Evolutionary conservation across 1,140 invertebrate species (phyloP).

Genomic region (Pararge aegeria): DNA sequence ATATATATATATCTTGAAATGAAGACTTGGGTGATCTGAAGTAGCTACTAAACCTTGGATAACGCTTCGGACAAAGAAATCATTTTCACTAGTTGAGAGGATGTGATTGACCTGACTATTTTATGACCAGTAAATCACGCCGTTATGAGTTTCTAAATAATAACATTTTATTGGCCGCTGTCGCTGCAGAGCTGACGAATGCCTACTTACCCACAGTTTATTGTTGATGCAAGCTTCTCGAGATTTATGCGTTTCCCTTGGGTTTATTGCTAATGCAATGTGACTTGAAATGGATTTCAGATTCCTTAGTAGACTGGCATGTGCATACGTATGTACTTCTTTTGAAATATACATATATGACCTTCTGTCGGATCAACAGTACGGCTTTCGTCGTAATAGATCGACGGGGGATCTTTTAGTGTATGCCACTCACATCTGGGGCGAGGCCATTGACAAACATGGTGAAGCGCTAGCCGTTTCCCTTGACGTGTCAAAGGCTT

Average conservation of each 20-base stretch:
- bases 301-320: not conserved
- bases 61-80: slow-evolving; percentile 43
- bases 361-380: no score
- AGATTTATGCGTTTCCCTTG: slow-evolving; percentile 60
- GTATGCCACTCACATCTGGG: no score
- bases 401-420: no score
- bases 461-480: no score
- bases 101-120: slow-evolving; percentile 55
- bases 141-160: slow-evolving; percentile 76
- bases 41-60: slow-evolving; percentile 32
- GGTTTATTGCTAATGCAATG: slow-evolving; percentile 66
- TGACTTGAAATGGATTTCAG: slow-evolving; percentile 27
- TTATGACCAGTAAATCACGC: slow-evolving; percentile 69
- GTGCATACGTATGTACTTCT: not conserved
- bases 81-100: slow-evolving; percentile 38
- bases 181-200: slow-evolving; percentile 61
- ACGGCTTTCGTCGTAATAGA: no score
- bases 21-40: slow-evolving; percentile 45
- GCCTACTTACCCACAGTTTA: slow-evolving; percentile 59
- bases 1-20: slow-evolving; percentile 48
- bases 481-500: no score
- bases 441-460: no score
- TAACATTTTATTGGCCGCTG: slow-evolving; percentile 70
- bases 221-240: slow-evolving; percentile 46
- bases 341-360: no score